Conservation (phyloP, 2,888 invertebrate genomes). For the Drosophila seclusa region DNA sequence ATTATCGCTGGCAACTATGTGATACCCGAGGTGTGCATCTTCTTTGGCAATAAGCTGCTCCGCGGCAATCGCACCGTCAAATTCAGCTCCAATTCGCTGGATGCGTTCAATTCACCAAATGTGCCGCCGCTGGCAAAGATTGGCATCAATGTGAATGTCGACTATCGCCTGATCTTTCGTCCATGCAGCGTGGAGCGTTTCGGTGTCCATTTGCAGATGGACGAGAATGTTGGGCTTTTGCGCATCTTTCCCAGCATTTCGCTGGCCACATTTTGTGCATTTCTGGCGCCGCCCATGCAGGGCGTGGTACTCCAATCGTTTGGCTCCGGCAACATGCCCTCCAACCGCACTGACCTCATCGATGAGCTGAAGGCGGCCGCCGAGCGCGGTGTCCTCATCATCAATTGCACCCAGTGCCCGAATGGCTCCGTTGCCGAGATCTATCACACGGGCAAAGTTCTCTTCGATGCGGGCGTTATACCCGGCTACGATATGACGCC, state of each 20-base stretch:
- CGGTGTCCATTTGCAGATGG: slow-evolving; percentile 90
- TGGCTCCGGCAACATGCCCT: slow-evolving; percentile 97
- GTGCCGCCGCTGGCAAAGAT: slow-evolving; percentile 92
- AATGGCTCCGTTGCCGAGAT: slow-evolving; percentile 92
- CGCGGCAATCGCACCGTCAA: slow-evolving; percentile 90
- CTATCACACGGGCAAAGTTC: slow-evolving; percentile 93
- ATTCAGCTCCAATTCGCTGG: slow-evolving; percentile 81
- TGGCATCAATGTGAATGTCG: slow-evolving; percentile 90
- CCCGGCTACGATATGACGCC: slow-evolving; percentile 88
- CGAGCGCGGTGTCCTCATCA: slow-evolving; percentile 91
- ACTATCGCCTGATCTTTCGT: slow-evolving; percentile 86
- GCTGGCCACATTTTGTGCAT: slow-evolving; percentile 89
- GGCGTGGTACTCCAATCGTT: slow-evolving; percentile 96
- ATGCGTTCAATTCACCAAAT: slow-evolving; percentile 89
- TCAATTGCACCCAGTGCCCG: slow-evolving; percentile 96
- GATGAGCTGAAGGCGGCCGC: slow-evolving; percentile 90
- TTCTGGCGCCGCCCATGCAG: slow-evolving; percentile 90
- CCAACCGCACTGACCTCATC: slow-evolving; percentile 92
- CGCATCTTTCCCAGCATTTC: slow-evolving; percentile 97
- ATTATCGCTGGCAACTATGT: slow-evolving; percentile 94
- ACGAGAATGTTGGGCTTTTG: slow-evolving; percentile 93
- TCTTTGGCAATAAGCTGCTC: slow-evolving; percentile 94
- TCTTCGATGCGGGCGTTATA: slow-evolving; percentile 80
- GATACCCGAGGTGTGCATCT: slow-evolving; percentile 97
- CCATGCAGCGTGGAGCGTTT: slow-evolving; percentile 88